Evolutionary conservation across 2,888 invertebrate genomes (phyloP).

Genomic region (Endotricha flammealis): DNA sequence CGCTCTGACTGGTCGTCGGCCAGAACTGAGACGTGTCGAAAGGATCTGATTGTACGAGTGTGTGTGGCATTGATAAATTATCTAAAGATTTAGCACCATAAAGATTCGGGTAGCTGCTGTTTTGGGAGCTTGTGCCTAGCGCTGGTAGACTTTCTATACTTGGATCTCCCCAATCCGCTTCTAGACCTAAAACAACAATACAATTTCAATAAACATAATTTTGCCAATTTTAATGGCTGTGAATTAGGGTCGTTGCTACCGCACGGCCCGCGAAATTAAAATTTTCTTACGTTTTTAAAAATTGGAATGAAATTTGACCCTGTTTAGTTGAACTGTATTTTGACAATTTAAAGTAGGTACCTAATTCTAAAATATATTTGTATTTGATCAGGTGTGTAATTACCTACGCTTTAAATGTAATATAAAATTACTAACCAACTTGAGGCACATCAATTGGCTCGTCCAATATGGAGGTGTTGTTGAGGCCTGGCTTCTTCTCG

Average conservation of each 20-base stretch:
- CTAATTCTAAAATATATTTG: too few relatives aligned
- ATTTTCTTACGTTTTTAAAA: too few relatives aligned
- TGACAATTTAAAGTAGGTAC: too few relatives aligned
- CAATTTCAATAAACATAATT: too few relatives aligned
- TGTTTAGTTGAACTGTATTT: too few relatives aligned
- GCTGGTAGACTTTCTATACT: slow-evolving; percentile 62
- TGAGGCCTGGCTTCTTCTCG: slow-evolving; percentile 30
- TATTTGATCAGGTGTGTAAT: too few relatives aligned
- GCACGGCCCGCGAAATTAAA: too few relatives aligned
- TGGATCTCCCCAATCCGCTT: slow-evolving; percentile 56
- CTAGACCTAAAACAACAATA: slow-evolving; percentile 40
- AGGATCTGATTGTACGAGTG: slow-evolving; percentile 40
- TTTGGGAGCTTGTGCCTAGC: slow-evolving; percentile 33
- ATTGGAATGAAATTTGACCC: too few relatives aligned
- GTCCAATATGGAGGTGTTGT: slow-evolving; percentile 80
- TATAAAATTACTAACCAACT: slow-evolving; percentile 59
- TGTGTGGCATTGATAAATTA: slow-evolving; percentile 37
- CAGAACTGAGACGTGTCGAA: slow-evolving; percentile 60
- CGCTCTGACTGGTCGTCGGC: slow-evolving; percentile 53
- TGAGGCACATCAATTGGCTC: slow-evolving; percentile 85
- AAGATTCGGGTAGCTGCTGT: slow-evolving; percentile 37
- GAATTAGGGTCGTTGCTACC: too few relatives aligned
- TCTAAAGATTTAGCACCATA: slow-evolving; percentile 66
- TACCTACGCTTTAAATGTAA: too few relatives aligned
- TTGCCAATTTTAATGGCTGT: too few relatives aligned